These are phyloP conservation scores for Atherinomorus stipes DNA, from an alignment of 2,113 vertebrate genomes.

Conservation along the genomic window DNA sequence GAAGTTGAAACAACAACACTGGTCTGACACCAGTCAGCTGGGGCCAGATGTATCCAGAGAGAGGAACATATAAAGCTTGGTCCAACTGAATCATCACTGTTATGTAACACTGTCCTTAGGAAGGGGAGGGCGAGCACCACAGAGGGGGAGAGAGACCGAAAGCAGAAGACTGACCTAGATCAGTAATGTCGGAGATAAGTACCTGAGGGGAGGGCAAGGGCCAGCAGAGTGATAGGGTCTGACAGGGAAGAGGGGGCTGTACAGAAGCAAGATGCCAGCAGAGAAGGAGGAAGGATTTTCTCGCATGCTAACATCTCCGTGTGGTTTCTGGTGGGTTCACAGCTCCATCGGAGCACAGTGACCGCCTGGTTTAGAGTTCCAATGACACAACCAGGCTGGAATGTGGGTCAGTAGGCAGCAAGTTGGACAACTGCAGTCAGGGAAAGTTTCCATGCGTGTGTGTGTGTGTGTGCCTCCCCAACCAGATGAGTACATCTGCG, in stretches of 20 bases:
- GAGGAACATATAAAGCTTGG: constrained; percentile 52
- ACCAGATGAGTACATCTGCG: constrained; percentile 33
- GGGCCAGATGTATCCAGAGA: constrained; percentile 58
- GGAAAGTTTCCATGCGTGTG: constrained; percentile 36
- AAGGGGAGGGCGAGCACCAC: constrained; percentile 46
- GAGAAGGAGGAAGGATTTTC: background rate
- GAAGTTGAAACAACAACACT: constrained; percentile 32
- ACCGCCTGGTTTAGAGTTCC: constrained; percentile 37
- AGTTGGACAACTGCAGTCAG: constrained; percentile 35
- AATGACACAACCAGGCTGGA: constrained; percentile 74
- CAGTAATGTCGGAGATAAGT: constrained; percentile 56
- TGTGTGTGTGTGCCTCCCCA: background rate
- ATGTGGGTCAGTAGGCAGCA: constrained; percentile 75
- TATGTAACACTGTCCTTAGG: constrained; percentile 69
- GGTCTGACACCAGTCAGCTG: constrained; percentile 53
- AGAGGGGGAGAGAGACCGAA: constrained; percentile 35
- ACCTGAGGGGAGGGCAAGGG: constrained; percentile 52
- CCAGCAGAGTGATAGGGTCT: background rate
- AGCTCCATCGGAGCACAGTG: constrained; percentile 50
- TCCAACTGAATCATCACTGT: constrained; percentile 69
- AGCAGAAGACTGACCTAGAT: constrained; percentile 74
- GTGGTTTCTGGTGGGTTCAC: constrained; percentile 3
- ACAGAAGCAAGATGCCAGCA: background rate
- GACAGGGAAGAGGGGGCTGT: background rate
- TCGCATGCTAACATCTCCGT: constrained; percentile 10